Base-by-base conservation (phyloP, 35 echinoderm and acorn worm genomes). In the Heliocidaris erythrogramma region DNA sequence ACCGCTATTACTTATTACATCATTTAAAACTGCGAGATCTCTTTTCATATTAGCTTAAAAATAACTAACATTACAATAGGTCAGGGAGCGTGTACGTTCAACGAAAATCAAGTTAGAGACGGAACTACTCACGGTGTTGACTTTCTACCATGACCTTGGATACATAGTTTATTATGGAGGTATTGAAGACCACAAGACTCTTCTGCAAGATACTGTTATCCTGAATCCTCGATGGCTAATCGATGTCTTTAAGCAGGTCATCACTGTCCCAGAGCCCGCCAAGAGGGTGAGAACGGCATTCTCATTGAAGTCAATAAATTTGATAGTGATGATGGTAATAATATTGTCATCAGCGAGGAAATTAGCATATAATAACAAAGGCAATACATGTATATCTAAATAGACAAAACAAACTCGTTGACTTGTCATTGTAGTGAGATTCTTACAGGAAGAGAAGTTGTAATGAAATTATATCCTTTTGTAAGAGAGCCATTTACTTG, bases 211-310 rank as follows among this genome's bases (percentile, higher is more conserved):
- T 56, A 60, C 94, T 24, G 95, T 96, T 30, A 96, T 96, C 86
- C 85, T 96, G 48, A 92, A 96, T 90, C 95, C 95, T 32, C 95
- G 94, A 85, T 96, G 95, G 95, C 50, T 96, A 49, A 94, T 96
- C n/a, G 95, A 96, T 94, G 95, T 94, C 84, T 96, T 96, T 50
- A 96, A 96, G 60, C 94, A 94, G 30, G 93, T 96, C 85, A 96
- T 96, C 30, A 94, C 95, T 16, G 92, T 96, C 7, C 31, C 59
- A 12, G 53, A 88, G 16, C 94, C 88, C 11, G 30, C 6, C 27
- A 21, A 90, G 30, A 59, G 90, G 88, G 94, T 95, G 32, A 91
- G 94, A 9, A 42, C 35, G 35, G 35, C 35, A 42, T 42, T 42
- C 35, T 42, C 35, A 42, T 42, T 42, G 35, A 42, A 42, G 35